Conservation (phyloP, 2,888 invertebrate genomes). For the Lamproptera curius region DNA sequence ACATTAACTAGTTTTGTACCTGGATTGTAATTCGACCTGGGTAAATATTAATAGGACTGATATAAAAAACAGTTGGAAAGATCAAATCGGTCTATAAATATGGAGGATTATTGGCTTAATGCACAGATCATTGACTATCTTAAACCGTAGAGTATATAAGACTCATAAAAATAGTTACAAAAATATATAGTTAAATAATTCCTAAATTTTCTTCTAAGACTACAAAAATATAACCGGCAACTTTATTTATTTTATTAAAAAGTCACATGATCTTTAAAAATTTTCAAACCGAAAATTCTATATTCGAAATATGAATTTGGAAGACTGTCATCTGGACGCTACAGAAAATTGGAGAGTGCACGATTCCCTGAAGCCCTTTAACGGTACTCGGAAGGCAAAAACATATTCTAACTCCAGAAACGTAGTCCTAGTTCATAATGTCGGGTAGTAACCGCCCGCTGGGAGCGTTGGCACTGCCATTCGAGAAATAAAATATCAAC, state of each 20-base stretch:
- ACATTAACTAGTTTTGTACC: no score
- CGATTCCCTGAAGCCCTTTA: conserved; percentile 61
- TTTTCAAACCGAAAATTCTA: conserved; percentile 12
- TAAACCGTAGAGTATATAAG: conserved; percentile 26
- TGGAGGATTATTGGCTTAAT: conserved; percentile 53
- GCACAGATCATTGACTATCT: conserved; percentile 26
- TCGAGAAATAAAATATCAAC: conserved; percentile 74
- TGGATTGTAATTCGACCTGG: conserved; percentile 10
- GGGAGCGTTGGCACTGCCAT: conserved; percentile 69
- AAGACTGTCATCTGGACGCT: conserved; percentile 51
- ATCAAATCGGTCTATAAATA: conserved; percentile 59
- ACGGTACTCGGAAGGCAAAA: conserved; percentile 35
- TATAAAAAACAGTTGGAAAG: conserved; percentile 31
- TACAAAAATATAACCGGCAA: conserved; percentile 1
- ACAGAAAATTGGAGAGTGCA: conserved; percentile 53
- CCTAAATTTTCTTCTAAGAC: no score
- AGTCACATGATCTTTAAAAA: no score
- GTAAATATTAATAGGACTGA: conserved; percentile 15
- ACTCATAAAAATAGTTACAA: neutral
- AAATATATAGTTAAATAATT: conserved; percentile 4
- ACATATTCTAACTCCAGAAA: conserved; percentile 33
- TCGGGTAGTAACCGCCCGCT: conserved; percentile 52
- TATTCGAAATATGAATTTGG: conserved; percentile 32
- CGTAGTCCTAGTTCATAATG: conserved; percentile 39
- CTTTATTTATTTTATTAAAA: neutral